These are phyloP conservation scores for Linnaemya vulpina DNA, from an alignment of 2,888 invertebrate genomes.

Conservation along the genomic window DNA sequence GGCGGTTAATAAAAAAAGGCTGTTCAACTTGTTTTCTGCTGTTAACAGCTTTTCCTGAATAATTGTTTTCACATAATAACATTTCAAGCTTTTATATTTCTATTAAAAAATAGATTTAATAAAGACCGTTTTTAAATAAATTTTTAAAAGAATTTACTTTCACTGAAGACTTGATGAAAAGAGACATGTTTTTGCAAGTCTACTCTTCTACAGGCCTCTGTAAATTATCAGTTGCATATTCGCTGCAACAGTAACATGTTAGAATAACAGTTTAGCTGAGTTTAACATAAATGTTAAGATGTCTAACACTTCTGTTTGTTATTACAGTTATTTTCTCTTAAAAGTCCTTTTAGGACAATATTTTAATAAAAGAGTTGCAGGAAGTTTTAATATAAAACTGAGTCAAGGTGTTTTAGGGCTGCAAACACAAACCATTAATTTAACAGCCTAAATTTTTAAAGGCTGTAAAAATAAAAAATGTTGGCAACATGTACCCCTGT, in stretches of 20 bases:
- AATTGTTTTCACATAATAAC: too few species aligned
- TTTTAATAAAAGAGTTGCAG: background rate
- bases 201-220: too few species aligned
- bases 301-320: background rate
- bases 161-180: too few species aligned
- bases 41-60: too few species aligned
- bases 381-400: background rate
- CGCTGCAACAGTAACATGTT: background rate
- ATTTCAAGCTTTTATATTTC: too few species aligned
- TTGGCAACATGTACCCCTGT: background rate
- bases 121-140: too few species aligned
- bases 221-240: background rate
- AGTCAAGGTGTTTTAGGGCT: background rate
- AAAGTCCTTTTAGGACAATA: constrained; percentile 18
- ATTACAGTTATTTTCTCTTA: background rate
- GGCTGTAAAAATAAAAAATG: background rate
- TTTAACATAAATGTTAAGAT: background rate
- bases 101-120: too few species aligned
- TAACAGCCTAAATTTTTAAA: background rate
- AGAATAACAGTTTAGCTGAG: background rate
- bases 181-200: too few species aligned
- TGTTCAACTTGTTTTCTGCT: too few species aligned
- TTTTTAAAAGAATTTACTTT: too few species aligned
- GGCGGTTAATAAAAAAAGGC: too few species aligned
- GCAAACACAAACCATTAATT: too few species aligned